phyloP scores from a whole-genome alignment of 2,888 invertebrate genomes.

The Saturnia japonica region DNA sequence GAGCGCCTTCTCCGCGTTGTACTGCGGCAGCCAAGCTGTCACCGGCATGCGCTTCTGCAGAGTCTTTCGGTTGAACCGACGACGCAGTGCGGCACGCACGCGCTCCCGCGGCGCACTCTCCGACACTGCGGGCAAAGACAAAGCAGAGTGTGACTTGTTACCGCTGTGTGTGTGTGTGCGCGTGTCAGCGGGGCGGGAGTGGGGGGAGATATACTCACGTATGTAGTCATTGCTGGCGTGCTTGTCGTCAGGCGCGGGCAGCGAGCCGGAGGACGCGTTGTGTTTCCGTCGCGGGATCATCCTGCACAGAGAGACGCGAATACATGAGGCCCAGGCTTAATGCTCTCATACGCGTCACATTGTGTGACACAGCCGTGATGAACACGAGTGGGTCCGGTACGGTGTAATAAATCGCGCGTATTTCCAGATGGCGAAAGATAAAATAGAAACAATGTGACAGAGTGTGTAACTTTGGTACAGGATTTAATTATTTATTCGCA shows the following conservation, averaged over 20 bases:
- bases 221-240: conserved; percentile 78
- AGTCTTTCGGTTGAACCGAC: conserved; percentile 85
- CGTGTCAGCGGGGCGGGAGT: no score
- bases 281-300: conserved; percentile 77
- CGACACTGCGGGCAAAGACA: conserved; percentile 74
- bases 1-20: conserved; percentile 86
- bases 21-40: conserved; percentile 89
- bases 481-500: no score
- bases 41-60: conserved; percentile 89
- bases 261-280: conserved; percentile 74
- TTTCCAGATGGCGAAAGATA: no score
- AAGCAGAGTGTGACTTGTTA: no score
- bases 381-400: no score
- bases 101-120: conserved; percentile 61
- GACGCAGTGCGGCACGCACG: conserved; percentile 66
- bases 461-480: no score
- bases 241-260: conserved; percentile 75
- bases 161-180: no score
- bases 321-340: not conserved
- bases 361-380: no score
- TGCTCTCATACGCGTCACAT: not conserved
- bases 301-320: conserved; percentile 41
- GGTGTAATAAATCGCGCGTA: no score
- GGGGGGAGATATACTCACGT: conserved; percentile 53
- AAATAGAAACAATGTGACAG: no score